phyloP scores from a whole-genome alignment of 2,797 vertebrate genomes.

The Periparus ater region DNA sequence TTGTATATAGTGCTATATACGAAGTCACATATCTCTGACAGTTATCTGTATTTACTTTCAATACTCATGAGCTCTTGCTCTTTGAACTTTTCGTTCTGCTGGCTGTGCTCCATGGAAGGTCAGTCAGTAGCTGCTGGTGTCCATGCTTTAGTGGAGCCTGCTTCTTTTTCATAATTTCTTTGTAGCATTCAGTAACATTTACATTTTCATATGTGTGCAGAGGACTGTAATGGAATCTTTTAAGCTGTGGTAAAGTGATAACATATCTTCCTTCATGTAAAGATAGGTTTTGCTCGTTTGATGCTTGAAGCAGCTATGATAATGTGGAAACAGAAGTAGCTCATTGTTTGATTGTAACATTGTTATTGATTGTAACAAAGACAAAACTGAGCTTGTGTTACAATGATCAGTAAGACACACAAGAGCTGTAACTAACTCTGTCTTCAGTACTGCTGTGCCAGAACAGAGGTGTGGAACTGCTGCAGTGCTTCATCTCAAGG shows the following conservation, averaged over 20 bases:
- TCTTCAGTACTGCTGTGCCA: not conserved
- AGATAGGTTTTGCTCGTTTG: not conserved
- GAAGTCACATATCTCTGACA: not conserved
- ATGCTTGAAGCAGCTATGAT: not conserved
- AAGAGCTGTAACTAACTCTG: not conserved
- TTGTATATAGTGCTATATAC: accelerated
- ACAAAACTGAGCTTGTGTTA: not conserved
- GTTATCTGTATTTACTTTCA: not conserved
- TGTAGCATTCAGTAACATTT: not conserved
- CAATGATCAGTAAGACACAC: not conserved
- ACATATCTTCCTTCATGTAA: accelerated
- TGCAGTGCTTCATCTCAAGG: not conserved
- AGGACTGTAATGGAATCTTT: not conserved
- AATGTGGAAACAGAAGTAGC: not conserved
- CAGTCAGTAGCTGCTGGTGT: not conserved
- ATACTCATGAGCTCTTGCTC: not conserved
- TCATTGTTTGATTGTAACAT: not conserved
- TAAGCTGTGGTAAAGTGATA: not conserved
- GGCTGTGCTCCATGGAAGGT: not conserved
- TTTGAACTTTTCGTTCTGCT: not conserved
- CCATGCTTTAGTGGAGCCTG: not conserved
- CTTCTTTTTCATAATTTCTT: not conserved
- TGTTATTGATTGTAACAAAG: not conserved
- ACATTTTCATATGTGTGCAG: not conserved
- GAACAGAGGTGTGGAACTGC: not conserved